These are phyloP conservation scores for Piprites chloris DNA, from an alignment of 2,113 vertebrate genomes.

Conservation along the genomic window DNA sequence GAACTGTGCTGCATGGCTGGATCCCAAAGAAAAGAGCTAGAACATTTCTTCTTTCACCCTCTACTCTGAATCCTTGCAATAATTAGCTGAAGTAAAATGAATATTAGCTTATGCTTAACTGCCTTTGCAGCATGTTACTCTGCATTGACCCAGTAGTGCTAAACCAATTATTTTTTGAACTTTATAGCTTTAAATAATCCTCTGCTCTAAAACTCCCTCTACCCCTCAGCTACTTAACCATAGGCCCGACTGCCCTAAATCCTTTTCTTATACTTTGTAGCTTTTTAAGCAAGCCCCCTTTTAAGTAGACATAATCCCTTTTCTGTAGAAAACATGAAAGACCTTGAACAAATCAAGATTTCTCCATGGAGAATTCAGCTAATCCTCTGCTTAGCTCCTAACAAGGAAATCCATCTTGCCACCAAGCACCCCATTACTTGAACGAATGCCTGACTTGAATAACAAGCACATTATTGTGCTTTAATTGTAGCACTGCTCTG, in stretches of 20 bases:
- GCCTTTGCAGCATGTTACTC: constrained; percentile 73
- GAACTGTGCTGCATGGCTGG: neutral
- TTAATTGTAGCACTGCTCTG: constrained; percentile 80
- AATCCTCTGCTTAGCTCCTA: constrained; percentile 88
- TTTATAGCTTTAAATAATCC: constrained; percentile 89
- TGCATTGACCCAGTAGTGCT: constrained; percentile 82
- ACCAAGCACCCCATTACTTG: constrained; percentile 85
- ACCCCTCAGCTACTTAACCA: constrained; percentile 84
- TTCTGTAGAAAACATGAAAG: constrained; percentile 91
- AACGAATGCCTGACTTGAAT: constrained; percentile 88
- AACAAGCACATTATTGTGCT: constrained; percentile 86
- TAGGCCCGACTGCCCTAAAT: constrained; percentile 83
- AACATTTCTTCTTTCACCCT: constrained; percentile 24
- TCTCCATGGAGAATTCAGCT: constrained; percentile 88
- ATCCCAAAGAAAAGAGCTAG: constrained; percentile 28
- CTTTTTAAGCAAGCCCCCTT: constrained; percentile 84
- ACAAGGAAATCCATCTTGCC: constrained; percentile 86
- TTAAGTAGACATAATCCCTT: constrained; percentile 89
- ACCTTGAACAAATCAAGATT: constrained; percentile 90
- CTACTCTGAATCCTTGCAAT: constrained; percentile 70
- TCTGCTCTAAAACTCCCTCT: constrained; percentile 82
- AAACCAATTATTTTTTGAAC: constrained; percentile 88
- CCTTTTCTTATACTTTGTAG: constrained; percentile 88
- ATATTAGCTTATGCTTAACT: constrained; percentile 84
- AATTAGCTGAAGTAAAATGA: constrained; percentile 83